These are phyloP conservation scores for Tupaia chinensis DNA, from an alignment of 2,113 vertebrate genomes.

Conservation along the genomic window DNA sequence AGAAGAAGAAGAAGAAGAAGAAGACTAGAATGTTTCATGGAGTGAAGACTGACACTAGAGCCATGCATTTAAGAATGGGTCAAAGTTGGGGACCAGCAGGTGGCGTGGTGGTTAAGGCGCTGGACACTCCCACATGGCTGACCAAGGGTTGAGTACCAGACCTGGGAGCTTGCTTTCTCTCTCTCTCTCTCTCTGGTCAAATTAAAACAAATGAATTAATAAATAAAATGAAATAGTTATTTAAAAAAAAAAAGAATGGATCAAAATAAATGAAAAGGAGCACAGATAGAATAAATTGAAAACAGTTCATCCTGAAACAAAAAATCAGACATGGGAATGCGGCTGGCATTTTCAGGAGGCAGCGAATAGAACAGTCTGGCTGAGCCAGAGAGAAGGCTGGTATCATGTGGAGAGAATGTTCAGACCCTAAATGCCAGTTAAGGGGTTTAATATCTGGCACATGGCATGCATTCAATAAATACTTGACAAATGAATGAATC, in stretches of 20 bases:
- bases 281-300: background rate
- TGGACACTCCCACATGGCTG: too few species aligned
- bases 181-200: too few species aligned
- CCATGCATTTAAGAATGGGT: background rate
- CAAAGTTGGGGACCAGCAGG: background rate
- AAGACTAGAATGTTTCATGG: background rate
- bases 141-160: too few species aligned
- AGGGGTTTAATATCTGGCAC: slow-evolving; percentile 4
- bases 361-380: background rate
- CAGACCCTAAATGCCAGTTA: background rate
- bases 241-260: too few species aligned
- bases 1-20: background rate
- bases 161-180: too few species aligned
- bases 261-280: slow-evolving; percentile 11
- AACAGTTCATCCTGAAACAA: slow-evolving; percentile 55
- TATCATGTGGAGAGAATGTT: background rate
- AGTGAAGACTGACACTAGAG: background rate
- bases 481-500: slow-evolving; percentile 20
- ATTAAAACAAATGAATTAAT: too few species aligned
- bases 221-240: too few species aligned
- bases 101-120: too few species aligned
- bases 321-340: background rate
- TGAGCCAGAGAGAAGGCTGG: background rate
- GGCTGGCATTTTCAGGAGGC: background rate
- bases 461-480: slow-evolving; percentile 29